A percentile compares a stretch with the other conserved stretches of the same genome.
These are phyloP conservation scores for Callyntrura sp. DNA, from an alignment of 2,888 invertebrate species.

Conservation along the genomic window DNA sequence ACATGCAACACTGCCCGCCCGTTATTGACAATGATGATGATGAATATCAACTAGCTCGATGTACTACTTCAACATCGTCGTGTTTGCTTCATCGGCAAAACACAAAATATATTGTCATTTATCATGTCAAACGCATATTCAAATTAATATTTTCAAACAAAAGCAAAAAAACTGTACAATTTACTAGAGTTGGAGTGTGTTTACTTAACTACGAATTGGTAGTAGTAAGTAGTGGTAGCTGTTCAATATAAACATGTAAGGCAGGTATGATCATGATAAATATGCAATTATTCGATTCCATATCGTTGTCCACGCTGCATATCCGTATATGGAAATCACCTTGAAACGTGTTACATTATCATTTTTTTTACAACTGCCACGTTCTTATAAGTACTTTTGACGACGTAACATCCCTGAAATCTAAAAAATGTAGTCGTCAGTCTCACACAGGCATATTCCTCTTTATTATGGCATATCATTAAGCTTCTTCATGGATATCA, in stretches of 20 bases:
- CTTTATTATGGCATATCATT: background rate
- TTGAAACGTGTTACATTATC: slow-evolving; percentile 70
- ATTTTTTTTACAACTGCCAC: slow-evolving; percentile 60
- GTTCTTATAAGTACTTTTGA: slow-evolving; percentile 18
- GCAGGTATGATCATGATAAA: background rate
- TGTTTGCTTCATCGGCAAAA: background rate
- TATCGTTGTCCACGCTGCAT: slow-evolving; percentile 56
- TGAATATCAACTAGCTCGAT: background rate
- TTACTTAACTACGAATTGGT: background rate
- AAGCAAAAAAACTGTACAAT: background rate
- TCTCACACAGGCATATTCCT: background rate
- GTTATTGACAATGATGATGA: background rate
- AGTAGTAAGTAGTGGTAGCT: background rate
- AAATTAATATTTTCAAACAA: slow-evolving; percentile 15
- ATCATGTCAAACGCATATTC: background rate
- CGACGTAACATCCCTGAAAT: slow-evolving; percentile 37
- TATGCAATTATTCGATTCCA: background rate
- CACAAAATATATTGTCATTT: slow-evolving; percentile 32
- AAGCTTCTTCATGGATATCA: background rate
- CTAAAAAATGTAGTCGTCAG: background rate
- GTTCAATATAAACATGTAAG: slow-evolving; percentile 10
- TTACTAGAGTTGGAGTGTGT: background rate
- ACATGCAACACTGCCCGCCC: background rate
- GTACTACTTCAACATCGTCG: background rate
- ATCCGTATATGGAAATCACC: slow-evolving; percentile 68